phyloP scores from a whole-genome alignment of 2,113 vertebrate genomes.

The Hippocampus comes region DNA sequence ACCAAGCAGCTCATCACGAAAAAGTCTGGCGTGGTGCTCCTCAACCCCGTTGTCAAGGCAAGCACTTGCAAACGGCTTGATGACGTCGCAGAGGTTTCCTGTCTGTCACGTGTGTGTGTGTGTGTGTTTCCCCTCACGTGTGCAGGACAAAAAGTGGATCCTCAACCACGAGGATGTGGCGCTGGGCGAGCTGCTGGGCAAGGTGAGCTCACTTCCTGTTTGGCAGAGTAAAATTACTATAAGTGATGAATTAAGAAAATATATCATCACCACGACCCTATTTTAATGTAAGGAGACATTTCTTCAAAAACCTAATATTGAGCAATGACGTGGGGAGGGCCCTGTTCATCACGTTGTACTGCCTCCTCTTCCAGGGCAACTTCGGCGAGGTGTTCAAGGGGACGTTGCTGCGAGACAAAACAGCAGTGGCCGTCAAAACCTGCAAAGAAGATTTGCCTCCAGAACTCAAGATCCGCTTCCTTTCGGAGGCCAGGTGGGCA shows the following conservation, averaged over 20 bases:
- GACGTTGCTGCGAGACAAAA: slow-evolving; percentile 87
- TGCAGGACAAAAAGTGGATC: slow-evolving; percentile 96
- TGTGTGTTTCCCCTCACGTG: background rate
- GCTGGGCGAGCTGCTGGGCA: slow-evolving; percentile 89
- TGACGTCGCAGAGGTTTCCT: background rate
- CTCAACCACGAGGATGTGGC: slow-evolving; percentile 93
- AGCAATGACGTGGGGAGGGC: too few species aligned
- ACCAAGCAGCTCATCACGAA: slow-evolving; percentile 97
- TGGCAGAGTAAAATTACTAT: background rate
- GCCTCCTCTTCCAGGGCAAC: slow-evolving; percentile 70
- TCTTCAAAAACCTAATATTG: too few species aligned
- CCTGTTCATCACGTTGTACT: slow-evolving; percentile 5
- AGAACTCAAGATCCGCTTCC: slow-evolving; percentile 93
- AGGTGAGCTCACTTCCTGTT: slow-evolving; percentile 73
- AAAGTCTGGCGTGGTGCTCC: slow-evolving; percentile 91
- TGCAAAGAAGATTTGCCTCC: slow-evolving; percentile 98
- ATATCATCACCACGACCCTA: too few species aligned
- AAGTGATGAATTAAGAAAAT: background rate
- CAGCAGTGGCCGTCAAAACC: slow-evolving; percentile 89
- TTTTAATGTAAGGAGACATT: too few species aligned
- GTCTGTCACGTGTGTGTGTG: too few species aligned
- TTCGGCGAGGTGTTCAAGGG: slow-evolving; percentile 97
- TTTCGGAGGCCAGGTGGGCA: slow-evolving; percentile 87
- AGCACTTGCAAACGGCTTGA: background rate
- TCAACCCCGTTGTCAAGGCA: slow-evolving; percentile 92